Percentiles rank a stretch among this genome's conserved stretches.
phyloP scores from a whole-genome alignment of 1,140 invertebrate genomes.

The Zaprionus davidi region DNA sequence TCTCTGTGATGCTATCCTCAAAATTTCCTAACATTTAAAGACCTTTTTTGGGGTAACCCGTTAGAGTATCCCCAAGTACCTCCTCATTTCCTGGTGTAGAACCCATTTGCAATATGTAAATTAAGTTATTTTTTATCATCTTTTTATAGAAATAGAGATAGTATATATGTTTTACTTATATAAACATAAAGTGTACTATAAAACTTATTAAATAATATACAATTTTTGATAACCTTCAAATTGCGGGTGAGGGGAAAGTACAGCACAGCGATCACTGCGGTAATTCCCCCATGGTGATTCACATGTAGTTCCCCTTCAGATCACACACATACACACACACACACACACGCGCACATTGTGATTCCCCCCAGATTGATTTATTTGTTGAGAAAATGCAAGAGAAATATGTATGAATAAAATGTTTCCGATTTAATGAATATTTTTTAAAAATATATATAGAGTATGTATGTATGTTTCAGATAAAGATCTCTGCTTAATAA shows the following conservation, averaged over 20 bases:
- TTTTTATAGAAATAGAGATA: too few species aligned
- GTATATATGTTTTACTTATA: too few species aligned
- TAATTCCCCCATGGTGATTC: slow-evolving; percentile 28
- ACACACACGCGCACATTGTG: neutral
- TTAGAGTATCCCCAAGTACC: too few species aligned
- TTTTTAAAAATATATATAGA: slow-evolving; percentile 7
- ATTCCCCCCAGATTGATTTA: slow-evolving; percentile 29
- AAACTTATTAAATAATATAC: neutral
- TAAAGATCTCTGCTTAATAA: slow-evolving; percentile 1
- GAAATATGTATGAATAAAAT: neutral
- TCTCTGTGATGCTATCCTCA: too few species aligned
- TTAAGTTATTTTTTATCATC: too few species aligned
- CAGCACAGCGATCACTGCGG: neutral
- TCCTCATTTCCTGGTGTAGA: too few species aligned
- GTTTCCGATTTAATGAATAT: neutral
- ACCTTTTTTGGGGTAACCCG: too few species aligned
- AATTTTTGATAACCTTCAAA: neutral
- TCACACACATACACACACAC: neutral
- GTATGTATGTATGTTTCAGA: too few species aligned
- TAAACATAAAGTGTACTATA: neutral
- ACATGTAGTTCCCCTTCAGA: slow-evolving; percentile 14
- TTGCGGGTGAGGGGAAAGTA: slow-evolving; percentile 5
- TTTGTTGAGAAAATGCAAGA: neutral
- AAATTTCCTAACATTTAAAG: too few species aligned
- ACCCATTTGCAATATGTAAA: too few species aligned